phyloP scores from a whole-genome alignment of 2,888 invertebrate genomes.

The Mylabris sibirica region DNA sequence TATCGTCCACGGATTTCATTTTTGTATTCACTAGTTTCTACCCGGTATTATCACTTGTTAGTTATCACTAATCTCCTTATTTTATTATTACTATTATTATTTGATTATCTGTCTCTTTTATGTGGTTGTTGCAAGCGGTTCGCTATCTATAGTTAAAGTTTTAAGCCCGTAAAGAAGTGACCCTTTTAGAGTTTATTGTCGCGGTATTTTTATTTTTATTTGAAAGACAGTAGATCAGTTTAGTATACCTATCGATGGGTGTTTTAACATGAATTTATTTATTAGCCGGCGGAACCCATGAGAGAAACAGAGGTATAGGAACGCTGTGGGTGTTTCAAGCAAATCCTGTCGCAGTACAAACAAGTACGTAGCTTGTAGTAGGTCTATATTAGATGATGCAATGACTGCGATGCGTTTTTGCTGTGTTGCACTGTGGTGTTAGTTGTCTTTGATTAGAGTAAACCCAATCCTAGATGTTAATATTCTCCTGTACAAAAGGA shows the following conservation, averaged over 20 bases:
- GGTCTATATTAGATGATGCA: conserved; percentile 59
- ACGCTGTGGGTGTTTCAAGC: conserved; percentile 65
- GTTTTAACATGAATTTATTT: conserved; percentile 63
- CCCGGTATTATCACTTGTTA: conserved; percentile 41
- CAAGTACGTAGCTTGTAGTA: conserved; percentile 68
- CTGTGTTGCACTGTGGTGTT: conserved; percentile 60
- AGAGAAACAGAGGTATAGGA: conserved; percentile 79
- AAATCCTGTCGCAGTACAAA: conserved; percentile 68
- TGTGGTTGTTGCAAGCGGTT: conserved; percentile 45
- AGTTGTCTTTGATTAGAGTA: conserved; percentile 57
- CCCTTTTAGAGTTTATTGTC: conserved; percentile 20
- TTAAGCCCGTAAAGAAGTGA: conserved; percentile 24
- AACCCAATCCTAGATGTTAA: conserved; percentile 53
- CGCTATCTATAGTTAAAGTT: conserved; percentile 30
- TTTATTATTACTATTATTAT: conserved; percentile 7
- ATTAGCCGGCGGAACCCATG: conserved; percentile 77
- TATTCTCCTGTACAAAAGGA: conserved; percentile 44
- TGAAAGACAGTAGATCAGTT: conserved; percentile 23
- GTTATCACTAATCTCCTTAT: conserved; percentile 30
- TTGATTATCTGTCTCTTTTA: conserved; percentile 37
- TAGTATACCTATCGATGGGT: conserved; percentile 33
- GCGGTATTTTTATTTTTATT: too few species aligned
- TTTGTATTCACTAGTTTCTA: conserved; percentile 28
- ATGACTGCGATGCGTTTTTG: conserved; percentile 57
- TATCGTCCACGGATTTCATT: conserved; percentile 47